These are phyloP conservation scores for Micronycteris hirsuta DNA, from an alignment of 2,113 vertebrate genomes.

Conservation along the genomic window DNA sequence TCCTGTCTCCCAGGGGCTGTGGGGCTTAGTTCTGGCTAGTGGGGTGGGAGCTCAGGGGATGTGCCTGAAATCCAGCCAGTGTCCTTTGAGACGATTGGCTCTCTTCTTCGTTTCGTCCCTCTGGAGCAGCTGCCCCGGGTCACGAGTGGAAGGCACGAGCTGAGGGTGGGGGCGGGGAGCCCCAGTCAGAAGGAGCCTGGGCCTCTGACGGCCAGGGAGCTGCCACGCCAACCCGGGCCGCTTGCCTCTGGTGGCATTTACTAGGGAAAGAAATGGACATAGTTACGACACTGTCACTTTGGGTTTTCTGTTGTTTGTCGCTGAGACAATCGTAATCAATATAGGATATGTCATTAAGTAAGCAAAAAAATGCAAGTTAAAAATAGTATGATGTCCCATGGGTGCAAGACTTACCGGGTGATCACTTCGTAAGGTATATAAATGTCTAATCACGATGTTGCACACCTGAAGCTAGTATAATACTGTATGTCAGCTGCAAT, in stretches of 20 bases:
- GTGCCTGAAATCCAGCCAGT: background rate
- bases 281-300: background rate
- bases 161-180: background rate
- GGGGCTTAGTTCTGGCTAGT: background rate
- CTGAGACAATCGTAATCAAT: background rate
- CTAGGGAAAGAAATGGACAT: background rate
- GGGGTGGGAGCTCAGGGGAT: background rate
- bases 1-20: background rate
- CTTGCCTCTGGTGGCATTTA: background rate
- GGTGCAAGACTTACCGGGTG: background rate
- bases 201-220: background rate
- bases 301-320: background rate
- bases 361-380: background rate
- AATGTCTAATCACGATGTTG: background rate
- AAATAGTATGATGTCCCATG: background rate
- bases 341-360: background rate
- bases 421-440: background rate
- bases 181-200: background rate
- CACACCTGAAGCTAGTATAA: background rate
- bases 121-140: background rate
- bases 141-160: fast-evolving
- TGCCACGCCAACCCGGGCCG: background rate
- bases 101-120: background rate
- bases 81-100: background rate
- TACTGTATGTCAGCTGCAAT: background rate